Conservation (phyloP, 92 coral and sea anemone species). For the Phenganax subtilis region DNA sequence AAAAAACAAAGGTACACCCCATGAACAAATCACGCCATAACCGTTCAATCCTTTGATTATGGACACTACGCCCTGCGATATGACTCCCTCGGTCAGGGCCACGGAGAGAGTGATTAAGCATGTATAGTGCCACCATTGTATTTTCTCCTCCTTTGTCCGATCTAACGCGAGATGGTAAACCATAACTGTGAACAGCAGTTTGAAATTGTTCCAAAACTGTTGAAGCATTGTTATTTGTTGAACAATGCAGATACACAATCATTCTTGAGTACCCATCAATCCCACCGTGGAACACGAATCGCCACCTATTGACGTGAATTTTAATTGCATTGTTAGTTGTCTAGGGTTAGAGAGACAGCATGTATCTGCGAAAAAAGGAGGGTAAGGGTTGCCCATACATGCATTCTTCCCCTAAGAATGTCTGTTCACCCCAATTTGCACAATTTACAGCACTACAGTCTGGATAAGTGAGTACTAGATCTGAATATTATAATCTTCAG, state of each 20-base stretch:
- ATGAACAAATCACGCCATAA: constrained; percentile 50
- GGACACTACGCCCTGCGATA: constrained; percentile 50
- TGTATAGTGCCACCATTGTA: constrained; percentile 48
- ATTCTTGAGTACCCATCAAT: constrained; percentile 11
- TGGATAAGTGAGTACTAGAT: too few relatives aligned
- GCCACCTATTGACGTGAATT: not conserved
- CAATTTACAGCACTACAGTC: too few relatives aligned
- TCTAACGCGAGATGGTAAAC: constrained; percentile 54
- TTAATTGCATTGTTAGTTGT: too few relatives aligned
- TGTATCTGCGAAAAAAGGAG: too few relatives aligned
- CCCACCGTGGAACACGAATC: constrained; percentile 2
- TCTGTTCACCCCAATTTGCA: too few relatives aligned
- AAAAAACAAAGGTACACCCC: constrained; percentile 47
- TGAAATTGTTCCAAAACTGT: constrained; percentile 45
- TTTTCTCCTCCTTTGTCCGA: constrained; percentile 53
- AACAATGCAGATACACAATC: constrained; percentile 34
- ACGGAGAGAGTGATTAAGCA: constrained; percentile 50
- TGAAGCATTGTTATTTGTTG: constrained; percentile 48
- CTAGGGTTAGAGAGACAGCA: too few relatives aligned
- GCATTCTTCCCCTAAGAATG: too few relatives aligned
- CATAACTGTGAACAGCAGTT: constrained; percentile 44
- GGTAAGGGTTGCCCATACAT: too few relatives aligned
- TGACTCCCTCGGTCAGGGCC: constrained; percentile 48
- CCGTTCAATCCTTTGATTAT: constrained; percentile 53
- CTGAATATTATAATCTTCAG: too few relatives aligned